Evolutionary conservation across 1,140 invertebrate genomes (phyloP).

Genomic region (Drosophila aff.): DNA sequence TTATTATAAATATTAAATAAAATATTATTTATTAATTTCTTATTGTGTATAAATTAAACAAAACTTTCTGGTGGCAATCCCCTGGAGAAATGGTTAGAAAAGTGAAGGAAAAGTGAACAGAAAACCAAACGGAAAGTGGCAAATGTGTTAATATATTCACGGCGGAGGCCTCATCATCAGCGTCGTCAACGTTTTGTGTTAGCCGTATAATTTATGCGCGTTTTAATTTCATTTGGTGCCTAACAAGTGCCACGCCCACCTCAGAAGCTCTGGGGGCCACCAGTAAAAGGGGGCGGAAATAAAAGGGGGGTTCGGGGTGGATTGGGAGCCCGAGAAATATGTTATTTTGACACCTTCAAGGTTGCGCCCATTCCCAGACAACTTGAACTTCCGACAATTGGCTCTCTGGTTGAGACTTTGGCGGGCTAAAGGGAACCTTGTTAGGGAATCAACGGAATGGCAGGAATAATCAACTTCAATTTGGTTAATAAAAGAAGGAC

Average conservation of each 20-base stretch:
- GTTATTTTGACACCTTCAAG: slow-evolving; percentile 83
- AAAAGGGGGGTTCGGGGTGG: background rate
- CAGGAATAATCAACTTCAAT: slow-evolving; percentile 8
- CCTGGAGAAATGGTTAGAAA: background rate
- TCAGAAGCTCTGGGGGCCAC: slow-evolving; percentile 15
- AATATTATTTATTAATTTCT: background rate
- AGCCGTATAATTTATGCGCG: slow-evolving; percentile 76
- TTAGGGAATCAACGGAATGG: slow-evolving; percentile 20
- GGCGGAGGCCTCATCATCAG: slow-evolving; percentile 39
- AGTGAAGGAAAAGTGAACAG: slow-evolving; percentile 16
- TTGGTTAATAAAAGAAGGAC: background rate
- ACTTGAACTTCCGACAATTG: slow-evolving; percentile 26
- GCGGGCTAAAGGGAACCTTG: slow-evolving; percentile 1
- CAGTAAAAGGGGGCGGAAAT: slow-evolving; percentile 2
- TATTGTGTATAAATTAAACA: slow-evolving; percentile 18
- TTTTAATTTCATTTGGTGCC: slow-evolving; percentile 81
- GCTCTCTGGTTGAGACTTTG: slow-evolving; percentile 4
- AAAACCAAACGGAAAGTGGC: slow-evolving; percentile 40
- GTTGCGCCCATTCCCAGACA: slow-evolving; percentile 59
- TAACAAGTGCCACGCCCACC: slow-evolving; percentile 71
- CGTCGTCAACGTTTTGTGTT: slow-evolving; percentile 49
- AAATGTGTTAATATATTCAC: slow-evolving; percentile 82
- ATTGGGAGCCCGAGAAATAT: slow-evolving; percentile 47
- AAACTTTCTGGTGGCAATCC: slow-evolving; percentile 36
- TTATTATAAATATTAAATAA: background rate